These are phyloP conservation scores for Xestia ashworthii DNA, from an alignment of 2,888 invertebrate genomes.

Conservation along the genomic window DNA sequence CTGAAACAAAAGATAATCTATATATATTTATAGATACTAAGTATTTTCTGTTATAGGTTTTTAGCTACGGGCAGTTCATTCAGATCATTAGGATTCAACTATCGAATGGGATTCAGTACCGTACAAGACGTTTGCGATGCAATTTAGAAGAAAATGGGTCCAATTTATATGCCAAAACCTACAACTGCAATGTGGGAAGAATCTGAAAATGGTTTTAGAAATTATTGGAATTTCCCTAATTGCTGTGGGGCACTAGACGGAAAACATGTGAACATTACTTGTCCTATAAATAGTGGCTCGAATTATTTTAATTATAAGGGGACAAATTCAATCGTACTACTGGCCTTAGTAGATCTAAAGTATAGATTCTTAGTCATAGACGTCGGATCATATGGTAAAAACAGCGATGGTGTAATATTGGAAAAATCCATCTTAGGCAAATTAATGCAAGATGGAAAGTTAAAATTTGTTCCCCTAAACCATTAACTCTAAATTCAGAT, in stretches of 20 bases:
- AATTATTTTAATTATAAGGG: constrained; percentile 57
- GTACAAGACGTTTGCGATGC: constrained; percentile 34
- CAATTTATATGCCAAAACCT: constrained; percentile 42
- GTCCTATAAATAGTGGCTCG: constrained; percentile 57
- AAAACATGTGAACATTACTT: constrained; percentile 54
- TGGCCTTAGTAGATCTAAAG: constrained; percentile 57
- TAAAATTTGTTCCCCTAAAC: constrained; percentile 3
- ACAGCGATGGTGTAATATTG: constrained; percentile 47
- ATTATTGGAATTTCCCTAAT: constrained; percentile 53
- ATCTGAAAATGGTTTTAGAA: constrained; percentile 32
- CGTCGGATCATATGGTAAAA: constrained; percentile 42
- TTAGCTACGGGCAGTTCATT: constrained; percentile 6
- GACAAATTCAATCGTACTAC: constrained; percentile 54
- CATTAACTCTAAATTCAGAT: constrained; percentile 3
- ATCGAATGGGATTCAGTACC: constrained; percentile 33
- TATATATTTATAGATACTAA: too few species aligned
- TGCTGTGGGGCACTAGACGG: constrained; percentile 52
- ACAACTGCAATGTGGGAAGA: constrained; percentile 34
- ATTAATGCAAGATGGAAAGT: constrained; percentile 9
- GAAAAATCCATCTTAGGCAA: constrained; percentile 2
- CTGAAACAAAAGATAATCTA: too few species aligned
- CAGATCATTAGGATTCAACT: constrained; percentile 17
- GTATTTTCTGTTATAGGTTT: constrained; percentile 9
- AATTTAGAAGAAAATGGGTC: constrained; percentile 40
- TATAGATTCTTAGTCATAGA: constrained; percentile 26